Evolutionary conservation across 2,797 vertebrate genomes (phyloP).

Genomic region (Mus spretus): DNA sequence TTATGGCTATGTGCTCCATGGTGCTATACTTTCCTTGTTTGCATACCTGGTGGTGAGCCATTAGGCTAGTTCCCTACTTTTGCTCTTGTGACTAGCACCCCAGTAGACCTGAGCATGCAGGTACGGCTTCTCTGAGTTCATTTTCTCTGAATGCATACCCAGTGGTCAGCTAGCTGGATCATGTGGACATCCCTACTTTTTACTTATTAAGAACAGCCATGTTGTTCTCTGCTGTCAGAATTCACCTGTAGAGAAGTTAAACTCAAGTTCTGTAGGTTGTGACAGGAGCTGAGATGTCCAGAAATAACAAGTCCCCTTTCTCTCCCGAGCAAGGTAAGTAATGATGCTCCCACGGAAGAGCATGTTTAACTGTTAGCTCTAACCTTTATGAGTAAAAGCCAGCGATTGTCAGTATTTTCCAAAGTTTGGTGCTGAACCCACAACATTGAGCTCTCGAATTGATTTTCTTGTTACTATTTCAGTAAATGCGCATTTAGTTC

Average conservation of each 20-base stretch:
- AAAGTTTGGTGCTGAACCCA: slow-evolving; percentile 66
- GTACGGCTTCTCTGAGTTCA: background rate
- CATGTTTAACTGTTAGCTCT: background rate
- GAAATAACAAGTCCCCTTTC: background rate
- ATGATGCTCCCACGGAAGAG: background rate
- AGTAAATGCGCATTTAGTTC: slow-evolving; percentile 61
- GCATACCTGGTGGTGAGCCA: background rate
- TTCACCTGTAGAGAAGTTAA: slow-evolving; percentile 3
- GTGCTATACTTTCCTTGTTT: background rate
- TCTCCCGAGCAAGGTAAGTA: background rate
- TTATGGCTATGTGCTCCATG: background rate
- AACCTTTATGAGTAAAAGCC: background rate
- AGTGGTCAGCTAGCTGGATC: background rate
- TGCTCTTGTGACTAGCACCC: background rate
- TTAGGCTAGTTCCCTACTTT: background rate
- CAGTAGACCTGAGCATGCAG: background rate
- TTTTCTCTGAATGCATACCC: background rate
- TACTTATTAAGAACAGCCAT: background rate
- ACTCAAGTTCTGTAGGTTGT: background rate
- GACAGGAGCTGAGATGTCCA: background rate
- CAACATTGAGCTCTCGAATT: slow-evolving; percentile 76
- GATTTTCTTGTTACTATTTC: slow-evolving; percentile 79
- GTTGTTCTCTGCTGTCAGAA: background rate
- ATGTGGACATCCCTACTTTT: background rate
- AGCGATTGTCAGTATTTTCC: background rate